Conservation (phyloP, 2,888 invertebrate genomes). For the Stegana nigrithorax region DNA sequence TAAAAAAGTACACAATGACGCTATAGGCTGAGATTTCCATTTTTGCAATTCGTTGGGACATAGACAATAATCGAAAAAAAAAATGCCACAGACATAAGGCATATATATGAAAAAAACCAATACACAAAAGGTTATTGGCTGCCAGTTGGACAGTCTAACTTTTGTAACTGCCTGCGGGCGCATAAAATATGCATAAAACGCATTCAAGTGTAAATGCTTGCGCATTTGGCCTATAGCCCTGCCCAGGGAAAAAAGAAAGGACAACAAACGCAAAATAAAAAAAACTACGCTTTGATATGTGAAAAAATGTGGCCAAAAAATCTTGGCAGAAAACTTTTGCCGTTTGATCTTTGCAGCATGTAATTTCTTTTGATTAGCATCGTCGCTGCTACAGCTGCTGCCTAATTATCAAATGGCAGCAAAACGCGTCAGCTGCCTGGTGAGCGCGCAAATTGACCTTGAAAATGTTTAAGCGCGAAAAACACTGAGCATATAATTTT, state of each 20-base stretch:
- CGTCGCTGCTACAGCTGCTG: no score
- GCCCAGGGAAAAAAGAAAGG: neutral
- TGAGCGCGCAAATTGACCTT: no score
- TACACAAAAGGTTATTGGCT: no score
- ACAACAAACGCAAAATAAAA: neutral
- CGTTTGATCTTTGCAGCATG: conserved; percentile 43
- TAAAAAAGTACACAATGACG: no score
- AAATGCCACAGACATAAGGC: neutral
- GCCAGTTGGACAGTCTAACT: no score
- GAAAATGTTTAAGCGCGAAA: no score
- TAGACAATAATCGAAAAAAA: neutral
- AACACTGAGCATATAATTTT: no score
- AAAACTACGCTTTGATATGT: neutral
- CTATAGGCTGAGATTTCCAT: no score
- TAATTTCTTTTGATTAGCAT: conserved; percentile 30
- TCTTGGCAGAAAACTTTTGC: neutral
- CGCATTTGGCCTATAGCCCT: conserved; percentile 6
- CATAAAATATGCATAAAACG: conserved; percentile 34
- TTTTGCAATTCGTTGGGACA: no score
- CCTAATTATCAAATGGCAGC: no score
- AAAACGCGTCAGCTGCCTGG: no score
- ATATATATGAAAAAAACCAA: no score
- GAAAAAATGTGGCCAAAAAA: neutral
- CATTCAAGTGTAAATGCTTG: conserved; percentile 60
- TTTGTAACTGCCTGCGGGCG: neutral